Base-by-base conservation (phyloP, 2,797 vertebrate genomes). In the Coranthus polyacanthus region DNA sequence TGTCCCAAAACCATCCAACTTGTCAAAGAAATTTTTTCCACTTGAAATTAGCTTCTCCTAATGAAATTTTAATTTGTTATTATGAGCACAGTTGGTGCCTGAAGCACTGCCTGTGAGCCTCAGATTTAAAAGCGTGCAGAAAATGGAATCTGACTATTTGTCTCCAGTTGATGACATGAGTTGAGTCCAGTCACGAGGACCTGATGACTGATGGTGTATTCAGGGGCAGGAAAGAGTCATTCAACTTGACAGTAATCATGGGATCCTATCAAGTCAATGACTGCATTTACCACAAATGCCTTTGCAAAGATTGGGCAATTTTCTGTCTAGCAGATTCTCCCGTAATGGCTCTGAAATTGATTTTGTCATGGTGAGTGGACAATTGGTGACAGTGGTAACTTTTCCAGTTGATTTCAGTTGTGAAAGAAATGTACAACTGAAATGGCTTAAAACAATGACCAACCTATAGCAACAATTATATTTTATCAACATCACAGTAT, bases 21-120 rank as follows among this genome's bases (percentile, higher is more conserved):
- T 77, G 82, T 84, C 82, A 62, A 75, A 86, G 64, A 72, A 61
- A 82, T 85, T 58, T 66, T 57, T 75, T 67, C 55, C 77, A 54
- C 66, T 80, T 57, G 47, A 80, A 85, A 84, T 86, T 64, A 82
- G 73, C 67, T 68, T 54, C 72, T 78, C 63, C 75, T 84, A 82
- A 87, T 90, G 62, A 84, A 83, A 83, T 58, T 85, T 89, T 79
- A 83, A 90, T 85, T 82, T 82, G 85, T 84, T 82, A 82, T 86
- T 80, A 83, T 59, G 67, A 82, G 82, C 70, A 69, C 57, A 74
- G 76, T 79, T 2, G 41, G 56, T 24, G 85, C 83, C 85, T 42
- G 64, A 53, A 85, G 84, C 45, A n/a, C 59, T 42, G 85, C 82
- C 78, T 65, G 69, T 21, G 60, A 79, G 78, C 71, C 26, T 0